Evolutionary conservation across 1,140 invertebrate genomes (phyloP).

Genomic region (Conopomorpha cramerella): DNA sequence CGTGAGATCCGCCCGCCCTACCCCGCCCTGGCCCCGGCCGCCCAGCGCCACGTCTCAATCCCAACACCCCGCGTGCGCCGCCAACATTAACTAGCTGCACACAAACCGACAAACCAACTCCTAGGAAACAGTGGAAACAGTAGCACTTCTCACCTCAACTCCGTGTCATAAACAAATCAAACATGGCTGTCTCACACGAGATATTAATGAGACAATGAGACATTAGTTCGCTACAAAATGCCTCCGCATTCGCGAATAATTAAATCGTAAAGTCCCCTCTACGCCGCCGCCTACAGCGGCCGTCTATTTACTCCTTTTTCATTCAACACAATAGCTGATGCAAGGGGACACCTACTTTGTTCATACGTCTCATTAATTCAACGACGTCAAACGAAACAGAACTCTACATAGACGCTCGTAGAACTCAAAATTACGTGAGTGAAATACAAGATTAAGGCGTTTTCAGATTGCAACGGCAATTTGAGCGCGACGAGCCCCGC

Average conservation of each 20-base stretch:
- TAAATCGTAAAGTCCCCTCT: constrained; percentile 60
- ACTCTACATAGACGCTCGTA: constrained; percentile 11
- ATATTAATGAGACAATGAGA: constrained; percentile 61
- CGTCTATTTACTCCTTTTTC: constrained; percentile 60
- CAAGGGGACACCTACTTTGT: constrained; percentile 32
- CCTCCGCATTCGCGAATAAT: constrained; percentile 59
- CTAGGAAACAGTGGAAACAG: constrained; percentile 10
- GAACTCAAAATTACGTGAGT: constrained; percentile 5
- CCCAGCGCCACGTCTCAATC: too few species aligned
- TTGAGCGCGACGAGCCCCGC: constrained; percentile 54
- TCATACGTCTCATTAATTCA: too few species aligned
- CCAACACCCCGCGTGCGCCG: too few species aligned
- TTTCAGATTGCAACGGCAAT: constrained; percentile 44
- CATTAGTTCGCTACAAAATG: constrained; percentile 60
- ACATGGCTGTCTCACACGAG: constrained; percentile 45
- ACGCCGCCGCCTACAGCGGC: constrained; percentile 45
- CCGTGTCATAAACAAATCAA: constrained; percentile 57
- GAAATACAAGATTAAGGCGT: constrained; percentile 33
- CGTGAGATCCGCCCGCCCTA: too few species aligned
- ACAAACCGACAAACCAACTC: constrained; percentile 7
- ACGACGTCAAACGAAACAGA: constrained; percentile 4
- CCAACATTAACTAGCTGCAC: too few species aligned
- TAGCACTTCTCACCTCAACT: constrained; percentile 23
- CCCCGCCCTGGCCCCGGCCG: too few species aligned
- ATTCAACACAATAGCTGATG: constrained; percentile 57